phyloP scores from a whole-genome alignment of 2,888 invertebrate species.

The Cenopis cana region DNA sequence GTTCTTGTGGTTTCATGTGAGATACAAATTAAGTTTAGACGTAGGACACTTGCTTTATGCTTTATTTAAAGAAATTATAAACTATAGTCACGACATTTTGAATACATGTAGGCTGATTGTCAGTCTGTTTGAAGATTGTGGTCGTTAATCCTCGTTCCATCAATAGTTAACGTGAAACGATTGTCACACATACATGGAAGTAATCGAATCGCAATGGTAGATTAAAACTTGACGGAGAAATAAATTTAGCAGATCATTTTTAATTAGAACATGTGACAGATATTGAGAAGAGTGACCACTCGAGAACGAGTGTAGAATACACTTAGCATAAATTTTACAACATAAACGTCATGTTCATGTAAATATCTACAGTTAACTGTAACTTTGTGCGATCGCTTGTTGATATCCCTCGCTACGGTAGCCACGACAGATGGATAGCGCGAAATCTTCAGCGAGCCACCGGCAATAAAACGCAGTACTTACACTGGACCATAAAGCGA shows the following conservation, averaged over 20 bases:
- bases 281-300: not conserved
- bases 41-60: slow-evolving; percentile 23
- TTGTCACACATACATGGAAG: too few relatives aligned
- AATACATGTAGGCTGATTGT: not conserved
- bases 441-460: slow-evolving; percentile 45
- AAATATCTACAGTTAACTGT: slow-evolving; percentile 8
- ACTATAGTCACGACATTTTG: not conserved
- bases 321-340: slow-evolving; percentile 1
- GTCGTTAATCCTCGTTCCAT: not conserved
- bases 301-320: not conserved
- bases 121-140: not conserved
- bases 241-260: too few relatives aligned
- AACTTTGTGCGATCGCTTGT: slow-evolving; percentile 6
- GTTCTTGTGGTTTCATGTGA: slow-evolving; percentile 37
- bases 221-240: not conserved
- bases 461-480: slow-evolving; percentile 61
- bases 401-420: slow-evolving; percentile 24
- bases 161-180: not conserved
- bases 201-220: not conserved
- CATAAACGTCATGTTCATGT: not conserved
- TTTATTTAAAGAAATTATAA: slow-evolving; percentile 21
- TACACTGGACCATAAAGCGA: slow-evolving; percentile 58
- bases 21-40: slow-evolving; percentile 4
- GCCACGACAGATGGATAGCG: slow-evolving; percentile 37
- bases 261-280: not conserved